phyloP scores from a whole-genome alignment of 2,797 vertebrate species.

The Picus viridis region DNA sequence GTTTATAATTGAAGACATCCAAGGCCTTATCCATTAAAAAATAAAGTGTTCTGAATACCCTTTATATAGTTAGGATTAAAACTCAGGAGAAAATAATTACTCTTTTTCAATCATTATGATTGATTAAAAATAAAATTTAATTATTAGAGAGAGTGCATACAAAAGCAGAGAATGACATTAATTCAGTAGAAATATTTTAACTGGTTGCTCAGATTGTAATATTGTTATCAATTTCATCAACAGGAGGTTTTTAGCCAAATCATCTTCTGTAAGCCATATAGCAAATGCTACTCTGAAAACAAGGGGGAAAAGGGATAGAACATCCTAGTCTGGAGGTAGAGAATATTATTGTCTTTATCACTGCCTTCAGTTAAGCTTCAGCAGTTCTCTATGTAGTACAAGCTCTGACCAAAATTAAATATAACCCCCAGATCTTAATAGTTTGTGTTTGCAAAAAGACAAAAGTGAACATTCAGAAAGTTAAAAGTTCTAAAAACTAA shows the following conservation, averaged over 20 bases:
- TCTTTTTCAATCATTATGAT: neutral
- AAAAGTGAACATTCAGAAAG: neutral
- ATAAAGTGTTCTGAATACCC: neutral
- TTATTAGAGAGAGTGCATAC: neutral
- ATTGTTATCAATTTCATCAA: neutral
- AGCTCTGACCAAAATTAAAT: neutral
- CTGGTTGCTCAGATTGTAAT: neutral
- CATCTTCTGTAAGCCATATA: neutral
- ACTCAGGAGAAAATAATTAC: neutral
- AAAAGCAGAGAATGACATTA: neutral
- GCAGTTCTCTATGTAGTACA: neutral
- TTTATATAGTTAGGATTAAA: neutral
- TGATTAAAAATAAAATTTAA: neutral
- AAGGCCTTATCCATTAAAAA: neutral
- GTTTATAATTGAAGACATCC: neutral
- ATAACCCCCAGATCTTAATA: neutral
- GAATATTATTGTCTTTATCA: neutral
- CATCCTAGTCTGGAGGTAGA: neutral
- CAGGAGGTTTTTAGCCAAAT: neutral
- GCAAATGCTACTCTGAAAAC: neutral
- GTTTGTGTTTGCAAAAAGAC: neutral
- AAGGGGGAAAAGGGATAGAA: neutral
- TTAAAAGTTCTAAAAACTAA: neutral
- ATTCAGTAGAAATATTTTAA: neutral
- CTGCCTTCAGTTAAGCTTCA: neutral